Evolutionary conservation across 2,113 vertebrate genomes (phyloP).

Genomic region (Tricholaema leucomelas): DNA sequence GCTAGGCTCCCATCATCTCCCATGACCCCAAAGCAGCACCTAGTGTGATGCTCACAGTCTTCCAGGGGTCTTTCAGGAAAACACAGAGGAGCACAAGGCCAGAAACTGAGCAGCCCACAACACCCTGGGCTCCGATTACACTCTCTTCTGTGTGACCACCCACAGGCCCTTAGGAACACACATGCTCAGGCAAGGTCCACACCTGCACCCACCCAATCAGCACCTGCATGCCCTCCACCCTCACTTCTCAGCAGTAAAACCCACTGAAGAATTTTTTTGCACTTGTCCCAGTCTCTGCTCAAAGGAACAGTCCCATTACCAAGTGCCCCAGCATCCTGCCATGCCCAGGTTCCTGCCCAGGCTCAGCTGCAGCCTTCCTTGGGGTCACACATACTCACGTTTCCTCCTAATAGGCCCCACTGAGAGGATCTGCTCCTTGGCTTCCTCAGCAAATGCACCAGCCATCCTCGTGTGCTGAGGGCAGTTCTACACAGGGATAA

Average conservation of each 20-base stretch:
- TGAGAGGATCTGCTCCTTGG: constrained; percentile 90
- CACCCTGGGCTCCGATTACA: fast-evolving
- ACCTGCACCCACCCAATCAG: fast-evolving
- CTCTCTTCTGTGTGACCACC: fast-evolving
- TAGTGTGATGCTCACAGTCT: background rate
- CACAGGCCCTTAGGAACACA: fast-evolving
- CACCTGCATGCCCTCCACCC: fast-evolving
- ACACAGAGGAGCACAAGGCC: background rate
- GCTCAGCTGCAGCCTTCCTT: fast-evolving
- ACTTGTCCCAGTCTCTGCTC: fast-evolving
- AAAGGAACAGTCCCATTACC: background rate
- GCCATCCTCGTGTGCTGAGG: constrained; percentile 90
- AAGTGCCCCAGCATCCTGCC: fast-evolving
- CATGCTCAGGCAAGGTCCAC: background rate
- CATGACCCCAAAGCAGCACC: background rate
- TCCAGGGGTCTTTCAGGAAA: background rate
- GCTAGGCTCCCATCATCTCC: background rate
- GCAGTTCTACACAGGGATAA: constrained; percentile 82
- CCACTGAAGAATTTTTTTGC: fast-evolving
- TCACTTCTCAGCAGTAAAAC: fast-evolving
- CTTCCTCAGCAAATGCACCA: constrained; percentile 74
- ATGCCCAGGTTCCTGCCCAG: fast-evolving
- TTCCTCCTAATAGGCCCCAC: constrained; percentile 94
- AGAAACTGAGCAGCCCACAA: fast-evolving
- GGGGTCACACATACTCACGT: constrained; percentile 74